These are phyloP conservation scores for Melanotaenia maccullochi DNA, from an alignment of 2,797 vertebrate genomes.

Conservation along the genomic window DNA sequence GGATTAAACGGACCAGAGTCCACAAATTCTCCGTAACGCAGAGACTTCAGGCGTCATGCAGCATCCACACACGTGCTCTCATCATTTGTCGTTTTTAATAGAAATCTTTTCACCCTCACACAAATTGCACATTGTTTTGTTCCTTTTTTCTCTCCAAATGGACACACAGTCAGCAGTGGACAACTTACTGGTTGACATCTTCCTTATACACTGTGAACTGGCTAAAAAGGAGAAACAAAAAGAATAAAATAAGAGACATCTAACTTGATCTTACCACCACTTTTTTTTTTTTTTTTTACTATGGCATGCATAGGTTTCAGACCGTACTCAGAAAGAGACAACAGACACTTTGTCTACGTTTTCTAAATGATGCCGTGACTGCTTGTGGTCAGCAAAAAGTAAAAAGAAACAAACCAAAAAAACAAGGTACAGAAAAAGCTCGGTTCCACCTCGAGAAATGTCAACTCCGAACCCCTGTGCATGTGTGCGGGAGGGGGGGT, in stretches of 20 bases:
- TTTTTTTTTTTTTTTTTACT: constrained; percentile 50
- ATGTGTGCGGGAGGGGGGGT: background rate
- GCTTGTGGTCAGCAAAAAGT: constrained; percentile 34
- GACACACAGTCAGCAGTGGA: constrained; percentile 76
- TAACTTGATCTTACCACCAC: constrained; percentile 76
- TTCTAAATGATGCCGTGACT: constrained; percentile 59
- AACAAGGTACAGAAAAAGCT: constrained; percentile 41
- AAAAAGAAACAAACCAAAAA: background rate
- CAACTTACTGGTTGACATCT: constrained; percentile 71
- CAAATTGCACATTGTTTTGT: constrained; percentile 72
- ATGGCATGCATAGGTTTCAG: constrained; percentile 78
- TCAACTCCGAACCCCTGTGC: constrained; percentile 8
- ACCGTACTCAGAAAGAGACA: constrained; percentile 71
- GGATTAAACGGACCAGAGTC: constrained; percentile 14
- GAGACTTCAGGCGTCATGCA: constrained; percentile 34
- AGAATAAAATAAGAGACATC: constrained; percentile 63
- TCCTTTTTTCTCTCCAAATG: constrained; percentile 61
- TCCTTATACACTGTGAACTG: constrained; percentile 65
- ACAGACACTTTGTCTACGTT: constrained; percentile 69
- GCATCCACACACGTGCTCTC: constrained; percentile 56
- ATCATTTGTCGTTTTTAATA: constrained; percentile 74
- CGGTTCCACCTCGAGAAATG: constrained; percentile 23
- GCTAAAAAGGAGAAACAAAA: constrained; percentile 62
- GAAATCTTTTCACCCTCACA: constrained; percentile 78
- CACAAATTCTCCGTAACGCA: background rate